Percentiles rank a stretch among this genome's conserved stretches.
phyloP scores from a whole-genome alignment of 2,888 invertebrate genomes.

The Conomelus anceps region DNA sequence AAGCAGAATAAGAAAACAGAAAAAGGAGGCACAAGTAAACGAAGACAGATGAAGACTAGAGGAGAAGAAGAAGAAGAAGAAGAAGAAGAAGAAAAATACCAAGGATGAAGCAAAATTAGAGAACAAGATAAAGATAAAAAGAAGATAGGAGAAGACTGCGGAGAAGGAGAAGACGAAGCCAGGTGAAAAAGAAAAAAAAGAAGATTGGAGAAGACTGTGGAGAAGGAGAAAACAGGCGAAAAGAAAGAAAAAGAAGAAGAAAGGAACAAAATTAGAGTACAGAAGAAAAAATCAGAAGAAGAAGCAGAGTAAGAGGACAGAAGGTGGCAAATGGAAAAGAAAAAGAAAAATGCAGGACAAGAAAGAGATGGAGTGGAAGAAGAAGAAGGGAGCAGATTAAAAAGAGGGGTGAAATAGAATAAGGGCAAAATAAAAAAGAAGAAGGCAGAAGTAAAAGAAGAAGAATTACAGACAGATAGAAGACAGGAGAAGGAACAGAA shows the following conservation, averaged over 20 bases:
- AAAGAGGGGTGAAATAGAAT: not conserved
- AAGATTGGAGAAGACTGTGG: no score
- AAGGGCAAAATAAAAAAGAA: not conserved
- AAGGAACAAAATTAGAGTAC: not conserved
- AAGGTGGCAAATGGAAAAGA: not conserved
- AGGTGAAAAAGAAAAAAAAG: no score
- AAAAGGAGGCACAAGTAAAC: not conserved
- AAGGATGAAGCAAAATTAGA: no score
- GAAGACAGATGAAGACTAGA: not conserved
- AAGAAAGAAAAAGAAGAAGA: not conserved
- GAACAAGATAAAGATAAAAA: no score
- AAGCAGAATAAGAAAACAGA: not conserved
- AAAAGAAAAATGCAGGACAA: not conserved
- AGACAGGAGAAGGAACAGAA: not conserved
- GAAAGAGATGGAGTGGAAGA: not conserved
- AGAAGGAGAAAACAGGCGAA: no score
- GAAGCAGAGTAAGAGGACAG: not conserved
- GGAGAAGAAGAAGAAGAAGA: not conserved
- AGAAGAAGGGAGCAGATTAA: slow-evolving; percentile 3
- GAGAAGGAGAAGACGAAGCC: no score
- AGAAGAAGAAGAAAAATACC: not conserved
- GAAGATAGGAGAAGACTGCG: no score
- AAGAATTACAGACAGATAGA: no score
- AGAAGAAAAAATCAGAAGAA: not conserved
- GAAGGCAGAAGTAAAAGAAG: not conserved